phyloP scores from a whole-genome alignment of 2,797 vertebrate genomes.

The Chrysolophus pictus region DNA sequence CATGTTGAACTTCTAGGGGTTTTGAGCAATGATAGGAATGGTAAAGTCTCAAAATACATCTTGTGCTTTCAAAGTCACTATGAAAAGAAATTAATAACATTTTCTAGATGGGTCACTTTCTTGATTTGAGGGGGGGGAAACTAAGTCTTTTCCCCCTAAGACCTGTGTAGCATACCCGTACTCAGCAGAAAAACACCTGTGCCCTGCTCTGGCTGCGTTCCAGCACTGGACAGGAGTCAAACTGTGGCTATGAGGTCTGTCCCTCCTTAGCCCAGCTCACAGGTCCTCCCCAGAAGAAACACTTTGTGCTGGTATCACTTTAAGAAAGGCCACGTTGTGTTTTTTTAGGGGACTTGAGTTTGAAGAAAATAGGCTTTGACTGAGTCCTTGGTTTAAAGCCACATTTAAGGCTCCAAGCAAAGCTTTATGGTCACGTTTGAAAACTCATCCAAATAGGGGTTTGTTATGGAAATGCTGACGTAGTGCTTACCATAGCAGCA shows the following conservation, averaged over 20 bases:
- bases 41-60: neutral
- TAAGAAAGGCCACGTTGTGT: neutral
- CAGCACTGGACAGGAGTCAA: rapidly evolving
- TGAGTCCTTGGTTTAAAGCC: neutral
- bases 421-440: neutral
- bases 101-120: neutral
- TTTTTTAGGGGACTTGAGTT: neutral
- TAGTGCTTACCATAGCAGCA: slow-evolving; percentile 19
- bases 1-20: neutral
- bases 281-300: neutral
- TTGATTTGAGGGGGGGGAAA: neutral
- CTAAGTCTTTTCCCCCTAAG: neutral
- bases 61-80: neutral
- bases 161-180: neutral
- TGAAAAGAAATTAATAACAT: neutral
- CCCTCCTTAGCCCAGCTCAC: neutral
- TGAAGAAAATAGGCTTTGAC: neutral
- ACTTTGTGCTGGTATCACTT: neutral
- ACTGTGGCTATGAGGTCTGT: neutral
- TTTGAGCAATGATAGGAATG: neutral
- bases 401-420: neutral
- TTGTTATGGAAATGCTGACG: neutral
- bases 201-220: neutral
- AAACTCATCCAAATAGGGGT: slow-evolving; percentile 13
- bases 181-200: neutral